These are phyloP conservation scores for Drosophila dunni DNA, from an alignment of 1,140 invertebrate species.

Conservation along the genomic window DNA sequence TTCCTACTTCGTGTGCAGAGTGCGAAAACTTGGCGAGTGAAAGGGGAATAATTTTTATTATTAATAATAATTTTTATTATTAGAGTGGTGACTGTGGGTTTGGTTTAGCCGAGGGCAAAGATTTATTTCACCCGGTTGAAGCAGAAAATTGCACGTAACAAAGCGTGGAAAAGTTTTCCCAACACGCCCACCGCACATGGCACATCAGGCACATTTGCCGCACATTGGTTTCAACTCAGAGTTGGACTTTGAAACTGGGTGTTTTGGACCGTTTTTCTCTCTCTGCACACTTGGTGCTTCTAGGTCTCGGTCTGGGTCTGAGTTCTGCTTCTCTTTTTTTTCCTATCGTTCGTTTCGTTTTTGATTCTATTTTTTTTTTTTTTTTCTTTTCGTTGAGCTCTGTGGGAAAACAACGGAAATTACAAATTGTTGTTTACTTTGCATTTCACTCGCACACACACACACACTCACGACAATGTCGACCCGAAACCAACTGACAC, in stretches of 20 bases:
- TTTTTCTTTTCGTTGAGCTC: slow-evolving; percentile 5
- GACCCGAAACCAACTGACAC: slow-evolving; percentile 45
- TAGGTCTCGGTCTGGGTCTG: slow-evolving; percentile 28
- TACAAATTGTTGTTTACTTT: slow-evolving; percentile 80
- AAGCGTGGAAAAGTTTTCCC: slow-evolving; percentile 71
- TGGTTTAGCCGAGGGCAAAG: slow-evolving; percentile 45
- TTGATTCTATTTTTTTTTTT: background rate
- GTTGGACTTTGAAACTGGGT: slow-evolving; percentile 19
- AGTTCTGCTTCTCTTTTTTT: background rate
- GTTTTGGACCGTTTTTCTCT: slow-evolving; percentile 3
- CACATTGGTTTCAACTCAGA: background rate
- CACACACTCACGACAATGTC: slow-evolving; percentile 7
- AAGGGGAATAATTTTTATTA: background rate
- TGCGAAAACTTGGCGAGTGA: background rate
- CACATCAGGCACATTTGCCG: slow-evolving; percentile 19
- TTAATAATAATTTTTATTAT: no score
- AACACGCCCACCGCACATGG: slow-evolving; percentile 38
- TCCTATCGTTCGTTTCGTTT: no score
- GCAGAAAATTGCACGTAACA: slow-evolving; percentile 79
- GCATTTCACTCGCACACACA: slow-evolving; percentile 66
- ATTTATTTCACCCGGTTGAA: slow-evolving; percentile 75
- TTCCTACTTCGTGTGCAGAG: background rate
- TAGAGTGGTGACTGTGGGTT: background rate
- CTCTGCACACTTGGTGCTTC: background rate
- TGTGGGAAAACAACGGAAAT: slow-evolving; percentile 68